Evolutionary conservation across 2,113 vertebrate species (phyloP), one percentile per base, ranked within the genome.

Genomic region (Phasianus colchicus): DNA sequence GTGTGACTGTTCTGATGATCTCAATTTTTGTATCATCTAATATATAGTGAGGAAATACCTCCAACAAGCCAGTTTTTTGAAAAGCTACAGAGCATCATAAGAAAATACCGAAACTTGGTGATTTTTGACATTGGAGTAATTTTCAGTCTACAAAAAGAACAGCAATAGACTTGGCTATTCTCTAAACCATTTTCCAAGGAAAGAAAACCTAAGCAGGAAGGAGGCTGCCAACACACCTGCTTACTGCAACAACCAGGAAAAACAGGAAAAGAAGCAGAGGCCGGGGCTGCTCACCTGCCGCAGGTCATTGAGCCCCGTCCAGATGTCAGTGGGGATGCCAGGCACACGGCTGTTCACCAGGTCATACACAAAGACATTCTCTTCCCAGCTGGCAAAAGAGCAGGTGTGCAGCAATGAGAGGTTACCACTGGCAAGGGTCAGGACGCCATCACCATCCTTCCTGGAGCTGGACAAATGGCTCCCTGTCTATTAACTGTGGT

Each of bases 311-410:
- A 98, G 98, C 30, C 98, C 98, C 0, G 74, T 98, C 98, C 98
- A 98, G 95, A 98, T 97, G 95, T 98, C 98, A 0, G 98, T 98
- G 25, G 98, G 98, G 89, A 98, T 98, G 64, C 98, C 98, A 0
- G 98, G 98, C 36, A 98, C 97, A 0, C 98, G 98, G 95, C 98
- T 99, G 96, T 98, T 98, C 57, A 98, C 98, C 34, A 98, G 97
- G 78, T 98, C 98, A 1, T 98, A 98, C n/a, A 98, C 98, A 8
- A 98, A 99, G 77, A 98, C 98, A 0, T 98, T 98, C 92, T 98
- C 98, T 78, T 98, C 98, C 98, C 98, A 98, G 97, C 98, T 96
- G 87, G 10, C 8, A 86, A 76, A 87, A 83, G 25, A 94, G 57
- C 83, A 54, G 15, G 38, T 0, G 11, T 0, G 0, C 76, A 60